A percentile compares a stretch with the other conserved stretches of the same genome.
These are phyloP conservation scores for Machaerirhynchus nigripectus DNA, from an alignment of 2,113 vertebrate genomes.

Conservation along the genomic window DNA sequence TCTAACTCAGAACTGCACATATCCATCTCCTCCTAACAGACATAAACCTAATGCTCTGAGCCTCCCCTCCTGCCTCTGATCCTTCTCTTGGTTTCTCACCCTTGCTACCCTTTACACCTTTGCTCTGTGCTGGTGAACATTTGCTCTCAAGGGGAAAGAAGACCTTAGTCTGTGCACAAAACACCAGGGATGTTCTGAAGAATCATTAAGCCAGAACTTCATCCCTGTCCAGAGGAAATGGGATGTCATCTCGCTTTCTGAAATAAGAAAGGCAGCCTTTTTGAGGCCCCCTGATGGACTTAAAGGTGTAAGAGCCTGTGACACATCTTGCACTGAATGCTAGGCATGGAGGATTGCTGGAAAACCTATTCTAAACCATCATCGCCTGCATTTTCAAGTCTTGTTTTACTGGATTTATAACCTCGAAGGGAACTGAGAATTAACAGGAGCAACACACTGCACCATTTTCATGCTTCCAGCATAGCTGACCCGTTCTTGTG, in stretches of 20 bases:
- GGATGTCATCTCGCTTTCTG: conserved; percentile 1
- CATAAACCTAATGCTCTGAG: neutral
- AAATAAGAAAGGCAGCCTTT: neutral
- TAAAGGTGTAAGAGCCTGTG: neutral
- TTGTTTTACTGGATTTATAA: neutral
- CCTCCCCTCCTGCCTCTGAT: neutral
- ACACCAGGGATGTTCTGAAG: conserved; percentile 1
- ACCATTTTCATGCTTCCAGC: neutral
- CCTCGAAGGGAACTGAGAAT: neutral
- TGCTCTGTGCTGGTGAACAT: conserved; percentile 19
- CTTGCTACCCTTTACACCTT: neutral
- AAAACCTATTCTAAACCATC: neutral
- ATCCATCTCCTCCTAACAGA: conserved; percentile 16
- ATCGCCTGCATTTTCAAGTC: neutral
- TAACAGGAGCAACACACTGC: neutral
- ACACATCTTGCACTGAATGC: neutral
- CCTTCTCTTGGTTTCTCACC: neutral
- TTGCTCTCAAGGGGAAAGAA: conserved; percentile 11
- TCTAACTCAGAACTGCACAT: neutral
- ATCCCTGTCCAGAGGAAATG: neutral
- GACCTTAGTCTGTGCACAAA: neutral
- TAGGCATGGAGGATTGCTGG: neutral
- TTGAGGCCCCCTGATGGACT: neutral
- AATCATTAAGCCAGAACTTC: neutral
- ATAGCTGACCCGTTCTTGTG: neutral